These are phyloP conservation scores for Anguilla obscura DNA, from an alignment of 2,797 vertebrate species.

Conservation along the genomic window DNA sequence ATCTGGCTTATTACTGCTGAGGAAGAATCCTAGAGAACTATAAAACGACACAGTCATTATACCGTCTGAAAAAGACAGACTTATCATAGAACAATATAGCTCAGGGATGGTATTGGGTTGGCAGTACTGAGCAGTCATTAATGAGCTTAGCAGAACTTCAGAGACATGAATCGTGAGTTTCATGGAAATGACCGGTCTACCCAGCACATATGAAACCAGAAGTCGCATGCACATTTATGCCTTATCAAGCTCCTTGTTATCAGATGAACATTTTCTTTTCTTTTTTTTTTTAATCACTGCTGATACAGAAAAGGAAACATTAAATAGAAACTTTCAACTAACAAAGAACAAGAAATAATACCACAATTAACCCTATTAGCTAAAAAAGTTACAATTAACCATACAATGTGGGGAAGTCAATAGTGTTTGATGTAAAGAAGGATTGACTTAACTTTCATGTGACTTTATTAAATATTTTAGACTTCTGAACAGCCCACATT, in stretches of 20 bases:
- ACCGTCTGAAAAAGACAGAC: background rate
- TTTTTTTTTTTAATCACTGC: too few relatives aligned
- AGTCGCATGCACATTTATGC: too few relatives aligned
- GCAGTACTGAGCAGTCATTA: background rate
- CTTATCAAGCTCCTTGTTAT: too few relatives aligned
- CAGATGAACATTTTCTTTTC: too few relatives aligned
- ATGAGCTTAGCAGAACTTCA: too few relatives aligned
- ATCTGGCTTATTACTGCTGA: background rate
- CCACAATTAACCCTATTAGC: background rate
- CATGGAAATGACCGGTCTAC: too few relatives aligned
- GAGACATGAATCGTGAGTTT: too few relatives aligned
- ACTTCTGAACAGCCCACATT: background rate
- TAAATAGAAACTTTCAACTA: background rate
- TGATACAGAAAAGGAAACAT: too few relatives aligned
- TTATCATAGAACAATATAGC: background rate
- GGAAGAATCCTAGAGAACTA: background rate
- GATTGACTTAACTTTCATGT: too few relatives aligned
- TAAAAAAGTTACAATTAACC: background rate
- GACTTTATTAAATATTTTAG: background rate
- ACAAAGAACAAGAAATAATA: background rate
- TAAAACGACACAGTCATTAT: background rate
- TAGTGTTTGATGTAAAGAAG: background rate
- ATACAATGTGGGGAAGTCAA: background rate
- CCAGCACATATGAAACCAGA: too few relatives aligned
- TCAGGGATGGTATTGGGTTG: background rate